A percentile compares a stretch with the other conserved stretches of the same genome.
These are phyloP conservation scores for Thymelicus lineola DNA, from an alignment of 2,888 invertebrate species.

Conservation along the genomic window DNA sequence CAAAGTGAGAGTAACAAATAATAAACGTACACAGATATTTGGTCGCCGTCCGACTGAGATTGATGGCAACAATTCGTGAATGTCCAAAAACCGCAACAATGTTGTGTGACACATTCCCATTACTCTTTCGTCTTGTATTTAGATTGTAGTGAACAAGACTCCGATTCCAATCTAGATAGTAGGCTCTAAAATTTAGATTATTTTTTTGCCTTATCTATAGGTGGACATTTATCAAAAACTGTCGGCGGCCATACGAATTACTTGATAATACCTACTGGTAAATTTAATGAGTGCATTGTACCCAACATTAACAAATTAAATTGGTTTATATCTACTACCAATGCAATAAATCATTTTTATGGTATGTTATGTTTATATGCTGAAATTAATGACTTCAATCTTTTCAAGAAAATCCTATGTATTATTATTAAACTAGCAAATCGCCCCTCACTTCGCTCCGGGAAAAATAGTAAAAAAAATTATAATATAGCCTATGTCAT, in stretches of 20 bases:
- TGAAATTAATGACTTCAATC: not conserved
- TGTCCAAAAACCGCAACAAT: slow-evolving; percentile 42
- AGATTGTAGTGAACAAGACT: slow-evolving; percentile 17
- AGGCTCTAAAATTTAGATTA: not conserved
- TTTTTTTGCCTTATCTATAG: no score
- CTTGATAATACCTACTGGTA: no score
- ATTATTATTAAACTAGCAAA: no score
- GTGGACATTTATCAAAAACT: no score
- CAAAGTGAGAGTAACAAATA: slow-evolving; percentile 25
- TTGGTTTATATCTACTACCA: not conserved
- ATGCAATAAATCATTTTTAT: slow-evolving; percentile 5
- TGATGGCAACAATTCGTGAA: slow-evolving; percentile 45
- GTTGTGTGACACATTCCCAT: slow-evolving; percentile 41
- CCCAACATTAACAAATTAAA: not conserved
- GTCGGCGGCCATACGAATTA: no score
- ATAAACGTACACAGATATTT: slow-evolving; percentile 24
- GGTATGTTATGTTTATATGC: not conserved
- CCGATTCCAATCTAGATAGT: not conserved
- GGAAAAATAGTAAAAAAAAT: no score
- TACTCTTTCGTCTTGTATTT: slow-evolving; percentile 40
- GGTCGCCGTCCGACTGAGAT: slow-evolving; percentile 42
- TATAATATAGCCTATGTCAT: no score
- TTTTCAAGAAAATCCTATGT: not conserved
- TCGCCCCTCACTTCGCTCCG: no score
- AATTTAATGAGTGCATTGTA: no score